Percentiles rank a stretch among this genome's conserved stretches.
Evolutionary conservation across 2,888 invertebrate species (phyloP).

Genomic region (Chrysina gloriosa): DNA sequence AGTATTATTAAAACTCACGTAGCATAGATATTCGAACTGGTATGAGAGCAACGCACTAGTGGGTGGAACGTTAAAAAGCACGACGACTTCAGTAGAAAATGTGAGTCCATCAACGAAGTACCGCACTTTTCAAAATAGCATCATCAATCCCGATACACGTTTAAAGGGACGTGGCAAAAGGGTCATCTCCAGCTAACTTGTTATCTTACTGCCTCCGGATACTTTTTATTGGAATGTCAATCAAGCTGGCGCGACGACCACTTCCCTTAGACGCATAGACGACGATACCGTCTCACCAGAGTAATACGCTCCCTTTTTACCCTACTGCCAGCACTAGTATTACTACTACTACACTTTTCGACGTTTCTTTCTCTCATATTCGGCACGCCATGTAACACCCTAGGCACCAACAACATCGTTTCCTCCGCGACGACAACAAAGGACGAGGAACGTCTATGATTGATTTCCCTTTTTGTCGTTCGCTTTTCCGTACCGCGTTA

Average conservation of each 20-base stretch:
- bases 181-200: conserved; percentile 53
- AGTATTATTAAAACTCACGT: too few species aligned
- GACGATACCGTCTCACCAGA: conserved; percentile 18
- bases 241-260: conserved; percentile 51
- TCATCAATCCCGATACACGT: conserved; percentile 53
- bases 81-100: conserved; percentile 42
- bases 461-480: conserved; percentile 33
- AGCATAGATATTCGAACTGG: background rate
- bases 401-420: conserved; percentile 26
- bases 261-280: conserved; percentile 44
- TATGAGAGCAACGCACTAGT: background rate
- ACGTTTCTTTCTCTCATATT: background rate
- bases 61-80: conserved; percentile 16
- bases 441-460: conserved; percentile 28
- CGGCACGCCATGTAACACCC: conserved; percentile 10
- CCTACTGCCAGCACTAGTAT: background rate
- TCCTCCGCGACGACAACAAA: conserved; percentile 27
- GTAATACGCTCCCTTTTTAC: background rate
- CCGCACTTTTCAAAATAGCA: conserved; percentile 50
- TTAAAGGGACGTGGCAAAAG: conserved; percentile 53
- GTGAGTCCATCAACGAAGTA: conserved; percentile 50
- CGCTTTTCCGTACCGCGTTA: conserved; percentile 9
- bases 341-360: background rate
- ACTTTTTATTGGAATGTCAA: conserved; percentile 56
- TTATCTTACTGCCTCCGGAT: conserved; percentile 56